Evolutionary conservation across 2,113 vertebrate genomes (phyloP), one percentile per base, ranked within the genome.

Genomic region (Proterorhinus semilunaris): DNA sequence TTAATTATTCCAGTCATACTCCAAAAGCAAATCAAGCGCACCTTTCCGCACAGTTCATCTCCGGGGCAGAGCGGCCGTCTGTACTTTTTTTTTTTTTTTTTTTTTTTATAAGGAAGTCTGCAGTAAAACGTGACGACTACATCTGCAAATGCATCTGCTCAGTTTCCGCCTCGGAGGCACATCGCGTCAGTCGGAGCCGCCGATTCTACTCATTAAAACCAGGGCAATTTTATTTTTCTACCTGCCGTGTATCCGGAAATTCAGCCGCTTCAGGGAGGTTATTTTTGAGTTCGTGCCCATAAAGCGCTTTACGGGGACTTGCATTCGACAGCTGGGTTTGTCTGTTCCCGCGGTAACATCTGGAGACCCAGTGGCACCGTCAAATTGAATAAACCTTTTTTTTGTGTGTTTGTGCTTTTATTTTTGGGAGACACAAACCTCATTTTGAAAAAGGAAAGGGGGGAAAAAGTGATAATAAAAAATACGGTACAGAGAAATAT

Each of bases 1-100:
- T 36, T 58, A 58, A 58, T 58, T 58, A 58, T 61, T 61, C 58
- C 58, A 44, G 58, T 61, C 58, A 61, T 43, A 61, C 58, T 61
- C 58, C 42, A 61, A 61, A 61, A 61, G 13, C 36, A 44, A 61
- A 61, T 61, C 42, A 61, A 61, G 15, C 53, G 5, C 42, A 61
- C 58, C 58, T 44, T 36, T 8, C 58, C n/a, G 15, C 44, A 45
- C 58, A 61, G 58, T 44, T 61, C 58, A 44, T 61, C 58, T 44
- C 58, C 36, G 4, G 58, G 58, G 42, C 42, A 44, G 58, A 44
- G 58, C n/a, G 7, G 42, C 13, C 42, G 42, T 7, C 53, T 27
- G 8, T 45, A 15, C 42, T 61, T 61, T 61, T 55, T 10, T 27
- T 27, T 27, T 27, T 27, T 27, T n/a, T n/a, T n/a, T n/a, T n/a